Evolutionary conservation across 1,140 invertebrate genomes (phyloP).

Genomic region (Procambarus clarkii): DNA sequence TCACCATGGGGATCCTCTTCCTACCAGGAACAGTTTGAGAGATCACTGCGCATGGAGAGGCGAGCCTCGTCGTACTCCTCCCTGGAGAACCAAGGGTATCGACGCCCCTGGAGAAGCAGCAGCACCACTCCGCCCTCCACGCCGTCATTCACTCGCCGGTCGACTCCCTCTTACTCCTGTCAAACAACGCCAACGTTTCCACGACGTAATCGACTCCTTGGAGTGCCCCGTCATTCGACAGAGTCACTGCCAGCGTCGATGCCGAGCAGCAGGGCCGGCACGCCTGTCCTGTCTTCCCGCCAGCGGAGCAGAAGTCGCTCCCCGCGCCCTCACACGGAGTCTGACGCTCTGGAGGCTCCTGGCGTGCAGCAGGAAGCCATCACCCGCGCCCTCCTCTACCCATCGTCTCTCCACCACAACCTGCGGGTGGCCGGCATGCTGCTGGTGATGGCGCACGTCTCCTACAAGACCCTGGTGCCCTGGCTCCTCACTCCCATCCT

Average conservation of each 20-base stretch:
- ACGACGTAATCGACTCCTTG: background rate
- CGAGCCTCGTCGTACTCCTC: background rate
- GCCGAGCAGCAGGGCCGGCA: conserved; percentile 19
- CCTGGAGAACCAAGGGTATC: conserved; percentile 2
- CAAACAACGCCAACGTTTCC: conserved; percentile 24
- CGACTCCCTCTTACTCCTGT: conserved; percentile 30
- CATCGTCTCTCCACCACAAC: conserved; percentile 49
- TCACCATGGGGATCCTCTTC: conserved; percentile 5
- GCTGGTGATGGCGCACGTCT: conserved; percentile 46
- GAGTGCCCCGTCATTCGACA: conserved; percentile 17
- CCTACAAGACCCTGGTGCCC: conserved; percentile 45
- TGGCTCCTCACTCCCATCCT: conserved; percentile 32
- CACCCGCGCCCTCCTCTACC: conserved; percentile 58
- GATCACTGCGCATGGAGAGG: background rate
- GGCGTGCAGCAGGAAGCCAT: conserved; percentile 57
- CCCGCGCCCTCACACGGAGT: conserved; percentile 47
- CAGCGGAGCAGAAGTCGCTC: conserved; percentile 25
- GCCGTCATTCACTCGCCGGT: background rate
- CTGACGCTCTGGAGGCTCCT: conserved; percentile 46
- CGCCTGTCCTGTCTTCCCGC: background rate
- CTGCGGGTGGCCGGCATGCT: conserved; percentile 39
- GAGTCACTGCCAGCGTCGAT: conserved; percentile 26
- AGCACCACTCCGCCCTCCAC: conserved; percentile 37
- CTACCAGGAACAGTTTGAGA: conserved; percentile 12
- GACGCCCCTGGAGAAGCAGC: background rate